phyloP scores from a whole-genome alignment of 2,888 invertebrate species.

The Himalopsyche anomala region DNA sequence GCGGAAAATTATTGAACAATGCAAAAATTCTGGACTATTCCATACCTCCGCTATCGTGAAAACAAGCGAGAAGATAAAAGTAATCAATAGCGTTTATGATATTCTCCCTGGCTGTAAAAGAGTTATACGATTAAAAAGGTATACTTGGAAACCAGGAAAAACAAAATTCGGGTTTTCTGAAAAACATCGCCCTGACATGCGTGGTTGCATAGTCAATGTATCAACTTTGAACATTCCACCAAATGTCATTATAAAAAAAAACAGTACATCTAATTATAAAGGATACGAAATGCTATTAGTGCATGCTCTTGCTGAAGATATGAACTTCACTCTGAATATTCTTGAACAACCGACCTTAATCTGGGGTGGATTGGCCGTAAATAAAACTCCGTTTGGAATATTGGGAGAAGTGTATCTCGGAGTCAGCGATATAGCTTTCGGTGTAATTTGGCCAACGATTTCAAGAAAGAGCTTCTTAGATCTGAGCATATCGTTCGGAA shows the following conservation, averaged over 20 bases:
- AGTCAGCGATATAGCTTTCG: constrained; percentile 56
- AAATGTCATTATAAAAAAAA: constrained; percentile 44
- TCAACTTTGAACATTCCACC: constrained; percentile 53
- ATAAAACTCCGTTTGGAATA: constrained; percentile 46
- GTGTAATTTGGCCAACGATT: constrained; percentile 55
- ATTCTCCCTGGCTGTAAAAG: constrained; percentile 10
- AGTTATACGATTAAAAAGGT: not conserved
- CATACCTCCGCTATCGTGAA: constrained; percentile 39
- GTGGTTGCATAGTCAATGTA: constrained; percentile 52
- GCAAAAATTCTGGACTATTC: constrained; percentile 14
- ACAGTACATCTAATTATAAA: not conserved
- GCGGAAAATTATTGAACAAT: constrained; percentile 18
- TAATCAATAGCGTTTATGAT: not conserved
- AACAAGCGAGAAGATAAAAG: not conserved
- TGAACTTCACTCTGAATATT: constrained; percentile 56
- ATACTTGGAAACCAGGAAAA: not conserved
- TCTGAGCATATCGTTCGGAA: constrained; percentile 46
- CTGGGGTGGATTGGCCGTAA: constrained; percentile 44
- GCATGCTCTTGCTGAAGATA: constrained; percentile 34
- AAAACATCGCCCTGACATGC: constrained; percentile 45
- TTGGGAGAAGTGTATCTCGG: constrained; percentile 46
- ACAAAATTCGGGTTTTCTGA: not conserved
- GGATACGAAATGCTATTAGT: constrained; percentile 55
- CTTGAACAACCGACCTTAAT: constrained; percentile 19
- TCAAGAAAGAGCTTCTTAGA: constrained; percentile 28